Percentiles rank a stretch among this genome's conserved stretches.
Evolutionary conservation across 2,888 invertebrate genomes (phyloP).

Genomic region (Parasteatoda lunata): DNA sequence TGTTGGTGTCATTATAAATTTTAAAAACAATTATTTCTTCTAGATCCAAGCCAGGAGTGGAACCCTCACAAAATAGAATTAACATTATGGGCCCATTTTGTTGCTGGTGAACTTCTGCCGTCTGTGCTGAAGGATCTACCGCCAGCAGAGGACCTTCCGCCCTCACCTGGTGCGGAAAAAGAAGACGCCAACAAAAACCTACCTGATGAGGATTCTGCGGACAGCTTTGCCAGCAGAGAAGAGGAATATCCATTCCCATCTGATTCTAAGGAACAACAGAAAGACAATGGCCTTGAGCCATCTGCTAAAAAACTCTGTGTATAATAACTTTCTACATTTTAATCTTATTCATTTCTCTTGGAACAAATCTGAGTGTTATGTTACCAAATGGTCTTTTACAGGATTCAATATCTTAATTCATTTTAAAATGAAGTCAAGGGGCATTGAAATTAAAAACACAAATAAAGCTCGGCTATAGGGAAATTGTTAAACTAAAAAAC

Average conservation of each 20-base stretch:
- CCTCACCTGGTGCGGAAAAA: background rate
- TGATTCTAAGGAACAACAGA: conserved; percentile 37
- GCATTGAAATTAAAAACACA: too few species aligned
- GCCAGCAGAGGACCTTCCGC: conserved; percentile 28
- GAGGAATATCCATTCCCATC: background rate
- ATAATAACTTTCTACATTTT: conserved; percentile 8
- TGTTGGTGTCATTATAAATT: background rate
- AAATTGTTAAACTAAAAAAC: too few species aligned
- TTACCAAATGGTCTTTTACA: too few species aligned
- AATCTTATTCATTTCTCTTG: too few species aligned
- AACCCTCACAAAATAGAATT: conserved; percentile 85
- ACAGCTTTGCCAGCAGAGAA: background rate
- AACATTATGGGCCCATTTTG: conserved; percentile 93
- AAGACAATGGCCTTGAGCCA: conserved; percentile 59
- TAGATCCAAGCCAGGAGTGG: conserved; percentile 70
- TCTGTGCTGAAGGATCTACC: conserved; percentile 87
- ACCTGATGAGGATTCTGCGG: background rate
- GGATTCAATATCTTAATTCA: too few species aligned
- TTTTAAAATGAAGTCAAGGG: too few species aligned
- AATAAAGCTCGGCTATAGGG: too few species aligned
- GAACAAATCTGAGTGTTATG: too few species aligned
- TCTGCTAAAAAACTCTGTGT: conserved; percentile 54
- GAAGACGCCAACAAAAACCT: background rate
- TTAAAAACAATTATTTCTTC: conserved; percentile 6
- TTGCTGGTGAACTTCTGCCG: conserved; percentile 88